phyloP scores from a whole-genome alignment of 2,888 invertebrate genomes.

The Euplexia lucipara region DNA sequence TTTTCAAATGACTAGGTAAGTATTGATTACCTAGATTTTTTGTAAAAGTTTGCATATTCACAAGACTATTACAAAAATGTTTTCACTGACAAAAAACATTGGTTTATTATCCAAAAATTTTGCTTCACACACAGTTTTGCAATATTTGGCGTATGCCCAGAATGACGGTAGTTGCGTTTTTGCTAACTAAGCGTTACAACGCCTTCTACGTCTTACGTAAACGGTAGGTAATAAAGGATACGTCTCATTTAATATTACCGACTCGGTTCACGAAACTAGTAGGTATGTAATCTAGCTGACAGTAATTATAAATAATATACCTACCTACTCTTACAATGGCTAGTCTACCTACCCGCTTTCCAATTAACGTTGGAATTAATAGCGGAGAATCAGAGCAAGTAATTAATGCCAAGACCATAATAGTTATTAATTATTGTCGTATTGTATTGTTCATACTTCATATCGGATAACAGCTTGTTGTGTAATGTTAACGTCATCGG shows the following conservation, averaged over 20 bases:
- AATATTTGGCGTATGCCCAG: slow-evolving; percentile 60
- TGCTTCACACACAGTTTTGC: slow-evolving; percentile 29
- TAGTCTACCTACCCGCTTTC: slow-evolving; percentile 22
- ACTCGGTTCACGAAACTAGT: slow-evolving; percentile 8
- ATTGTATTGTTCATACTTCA: slow-evolving; percentile 35
- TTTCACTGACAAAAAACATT: slow-evolving; percentile 1
- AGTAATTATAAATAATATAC: slow-evolving; percentile 22
- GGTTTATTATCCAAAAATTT: slow-evolving; percentile 20
- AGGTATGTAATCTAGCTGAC: slow-evolving; percentile 7
- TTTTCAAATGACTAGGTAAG: slow-evolving; percentile 16
- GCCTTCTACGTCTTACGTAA: slow-evolving; percentile 34
- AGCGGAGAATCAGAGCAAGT: slow-evolving; percentile 43
- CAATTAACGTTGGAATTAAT: slow-evolving; percentile 53
- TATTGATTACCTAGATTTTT: too few relatives aligned
- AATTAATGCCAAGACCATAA: slow-evolving; percentile 56
- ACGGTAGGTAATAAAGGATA: slow-evolving; percentile 33
- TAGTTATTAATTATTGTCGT: slow-evolving; percentile 58
- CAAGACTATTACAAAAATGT: slow-evolving; percentile 1
- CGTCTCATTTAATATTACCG: slow-evolving; percentile 12
- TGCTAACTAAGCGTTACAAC: slow-evolving; percentile 46
- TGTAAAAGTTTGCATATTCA: slow-evolving; percentile 6
- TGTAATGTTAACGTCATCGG: slow-evolving; percentile 30
- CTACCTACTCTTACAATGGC: slow-evolving; percentile 7
- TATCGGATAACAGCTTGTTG: slow-evolving; percentile 34
- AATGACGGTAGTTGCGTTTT: slow-evolving; percentile 50